Evolutionary conservation across 2,888 invertebrate genomes (phyloP).

Genomic region (Trachelus troglodyta): DNA sequence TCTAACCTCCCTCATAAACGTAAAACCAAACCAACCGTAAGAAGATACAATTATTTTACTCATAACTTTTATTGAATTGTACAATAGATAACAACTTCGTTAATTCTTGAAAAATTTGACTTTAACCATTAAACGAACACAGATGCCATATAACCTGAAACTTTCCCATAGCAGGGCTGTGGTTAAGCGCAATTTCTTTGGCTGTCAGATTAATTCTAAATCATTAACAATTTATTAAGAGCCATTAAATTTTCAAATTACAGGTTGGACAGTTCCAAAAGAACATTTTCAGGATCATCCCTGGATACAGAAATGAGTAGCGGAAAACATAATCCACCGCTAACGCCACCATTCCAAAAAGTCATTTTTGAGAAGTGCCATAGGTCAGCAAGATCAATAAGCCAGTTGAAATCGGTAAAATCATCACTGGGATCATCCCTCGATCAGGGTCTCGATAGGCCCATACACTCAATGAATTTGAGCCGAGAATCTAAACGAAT

Average conservation of each 20-base stretch:
- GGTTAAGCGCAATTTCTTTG: too few relatives aligned
- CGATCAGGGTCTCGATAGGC: constrained; percentile 61
- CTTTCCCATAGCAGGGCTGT: too few relatives aligned
- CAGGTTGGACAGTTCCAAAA: constrained; percentile 60
- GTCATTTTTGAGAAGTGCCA: constrained; percentile 57
- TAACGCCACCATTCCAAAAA: constrained; percentile 57
- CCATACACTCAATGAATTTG: constrained; percentile 45
- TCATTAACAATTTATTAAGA: too few relatives aligned
- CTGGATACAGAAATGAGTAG: constrained; percentile 57
- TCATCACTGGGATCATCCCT: constrained; percentile 58
- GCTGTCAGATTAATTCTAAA: too few relatives aligned
- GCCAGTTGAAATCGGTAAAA: constrained; percentile 54
- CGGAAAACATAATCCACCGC: constrained; percentile 45
- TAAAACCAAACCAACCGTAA: constrained; percentile 59
- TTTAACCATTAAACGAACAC: too few relatives aligned
- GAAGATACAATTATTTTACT: constrained; percentile 17
- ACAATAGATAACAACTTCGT: background rate
- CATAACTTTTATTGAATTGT: background rate
- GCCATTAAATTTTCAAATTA: constrained; percentile 2
- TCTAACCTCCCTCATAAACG: constrained; percentile 72
- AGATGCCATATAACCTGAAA: too few relatives aligned
- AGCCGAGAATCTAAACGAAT: constrained; percentile 57
- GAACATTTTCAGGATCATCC: constrained; percentile 64
- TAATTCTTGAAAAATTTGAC: too few relatives aligned
- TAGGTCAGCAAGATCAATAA: constrained; percentile 51